Percentiles rank a stretch among this genome's conserved stretches.
Conservation (phyloP, 2,888 invertebrate species). For the Mythimna loreyi region DNA sequence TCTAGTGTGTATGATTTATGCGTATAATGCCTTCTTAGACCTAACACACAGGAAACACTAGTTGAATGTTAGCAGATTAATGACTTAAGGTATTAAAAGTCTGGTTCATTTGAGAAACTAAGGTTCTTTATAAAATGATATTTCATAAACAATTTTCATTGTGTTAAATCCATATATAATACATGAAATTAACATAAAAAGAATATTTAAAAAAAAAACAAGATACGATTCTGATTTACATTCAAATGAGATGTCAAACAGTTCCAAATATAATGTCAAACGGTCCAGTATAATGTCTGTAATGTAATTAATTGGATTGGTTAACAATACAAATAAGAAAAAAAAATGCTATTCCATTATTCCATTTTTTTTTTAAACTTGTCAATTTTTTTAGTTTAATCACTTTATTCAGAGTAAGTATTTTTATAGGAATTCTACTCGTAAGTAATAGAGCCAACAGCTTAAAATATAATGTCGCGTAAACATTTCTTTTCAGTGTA, state of each 20-base stretch:
- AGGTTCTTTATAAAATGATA: no score
- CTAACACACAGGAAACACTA: constrained; percentile 31
- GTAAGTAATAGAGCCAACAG: constrained; percentile 48
- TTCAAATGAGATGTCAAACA: no score
- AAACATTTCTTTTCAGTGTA: constrained; percentile 78
- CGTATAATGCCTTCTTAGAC: constrained; percentile 23
- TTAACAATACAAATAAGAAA: background rate
- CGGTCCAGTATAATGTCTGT: no score
- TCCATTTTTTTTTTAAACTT: background rate
- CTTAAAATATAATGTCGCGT: constrained; percentile 69
- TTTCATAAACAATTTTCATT: no score
- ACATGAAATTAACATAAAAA: no score
- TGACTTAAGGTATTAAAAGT: constrained; percentile 3
- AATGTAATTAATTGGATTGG: no score
- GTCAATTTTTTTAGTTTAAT: background rate
- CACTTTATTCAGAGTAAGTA: background rate
- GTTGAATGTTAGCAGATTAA: constrained; percentile 25
- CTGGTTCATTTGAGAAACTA: no score
- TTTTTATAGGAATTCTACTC: constrained; percentile 21
- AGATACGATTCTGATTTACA: no score
- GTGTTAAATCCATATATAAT: no score
- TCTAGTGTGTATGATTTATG: constrained; percentile 52
- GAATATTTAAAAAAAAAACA: no score
- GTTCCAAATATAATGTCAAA: no score
- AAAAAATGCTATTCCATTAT: background rate